Evolutionary conservation across 1,140 invertebrate species (phyloP), one percentile per base, ranked within the genome.

Genomic region (Bombus pascuorum): DNA sequence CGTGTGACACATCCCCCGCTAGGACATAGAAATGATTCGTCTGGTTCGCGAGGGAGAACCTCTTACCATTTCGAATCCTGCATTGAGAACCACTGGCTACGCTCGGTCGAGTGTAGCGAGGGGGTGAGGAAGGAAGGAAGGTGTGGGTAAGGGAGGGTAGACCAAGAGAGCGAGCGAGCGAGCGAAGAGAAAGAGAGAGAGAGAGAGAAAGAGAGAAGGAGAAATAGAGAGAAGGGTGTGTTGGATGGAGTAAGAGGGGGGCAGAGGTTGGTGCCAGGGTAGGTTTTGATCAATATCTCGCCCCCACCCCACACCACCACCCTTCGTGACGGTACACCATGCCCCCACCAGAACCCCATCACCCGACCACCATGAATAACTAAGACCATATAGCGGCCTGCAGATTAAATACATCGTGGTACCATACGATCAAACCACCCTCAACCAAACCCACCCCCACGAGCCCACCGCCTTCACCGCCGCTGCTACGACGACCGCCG

Each of bases 251-350:
- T 25, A 78, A 89, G 65, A 80, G 76, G 89, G 87, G 91, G 83
- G 89, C 86, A 87, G 87, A 86, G 89, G 91, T 94, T 92, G 94
- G 93, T 95, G 94, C 94, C 94, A 95, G 94, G 94, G 94, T 95
- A 94, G 94, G 92, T 95, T 95, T 95, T 95, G 95, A 95, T 95
- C 95, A 95, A 95, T 95, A 95, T 95, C 94, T 95, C 93, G 93
- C 92, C 93, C 92, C 94, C 93, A 93, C 93, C 91, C 92, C 91
- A 89, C 91, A 88, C 86, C 88, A 86, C 83, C 89, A 92, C 90
- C 91, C 91, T 93, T 90, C 92, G 89, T 88, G 88, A 92, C 91
- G 92, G 93, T 93, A 94, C 93, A 93, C 92, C 94, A 94, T 94
- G 86, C 92, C 90, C 93, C 92, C 92, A 87, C 92, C 85, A 90